These are phyloP conservation scores for Ceriagrion tenellum DNA, from an alignment of 2,888 invertebrate species.

Conservation along the genomic window DNA sequence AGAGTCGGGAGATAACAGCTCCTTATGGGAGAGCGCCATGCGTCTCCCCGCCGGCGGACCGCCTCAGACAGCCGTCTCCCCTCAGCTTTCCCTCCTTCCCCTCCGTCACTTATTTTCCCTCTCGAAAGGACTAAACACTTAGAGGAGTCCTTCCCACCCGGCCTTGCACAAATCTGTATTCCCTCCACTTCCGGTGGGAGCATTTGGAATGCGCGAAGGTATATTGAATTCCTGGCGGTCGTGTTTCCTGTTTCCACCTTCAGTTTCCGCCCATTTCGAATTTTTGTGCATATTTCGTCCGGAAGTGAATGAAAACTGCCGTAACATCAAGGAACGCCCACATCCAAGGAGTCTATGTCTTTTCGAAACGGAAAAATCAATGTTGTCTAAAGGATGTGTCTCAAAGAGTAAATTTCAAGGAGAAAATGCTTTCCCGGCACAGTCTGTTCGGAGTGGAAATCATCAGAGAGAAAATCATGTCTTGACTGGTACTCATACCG, in stretches of 20 bases:
- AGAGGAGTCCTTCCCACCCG: not conserved
- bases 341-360: not conserved
- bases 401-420: not conserved
- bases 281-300: not conserved
- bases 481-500: no score
- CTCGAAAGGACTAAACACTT: not conserved
- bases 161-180: not conserved
- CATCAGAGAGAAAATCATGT: no score
- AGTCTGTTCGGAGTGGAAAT: no score
- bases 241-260: not conserved
- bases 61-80: not conserved
- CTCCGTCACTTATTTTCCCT: not conserved
- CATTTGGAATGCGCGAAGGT: not conserved
- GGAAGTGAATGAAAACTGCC: not conserved
- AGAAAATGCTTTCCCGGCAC: no score
- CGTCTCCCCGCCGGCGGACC: not conserved
- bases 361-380: not conserved
- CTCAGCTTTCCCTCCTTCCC: not conserved
- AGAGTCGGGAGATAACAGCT: no score
- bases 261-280: not conserved
- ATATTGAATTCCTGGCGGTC: not conserved
- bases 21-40: not conserved
- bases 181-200: not conserved
- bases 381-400: not conserved
- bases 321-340: not conserved